Base-by-base conservation (phyloP, 1,140 invertebrate species). In the Brevipalpus yothersi region DNA sequence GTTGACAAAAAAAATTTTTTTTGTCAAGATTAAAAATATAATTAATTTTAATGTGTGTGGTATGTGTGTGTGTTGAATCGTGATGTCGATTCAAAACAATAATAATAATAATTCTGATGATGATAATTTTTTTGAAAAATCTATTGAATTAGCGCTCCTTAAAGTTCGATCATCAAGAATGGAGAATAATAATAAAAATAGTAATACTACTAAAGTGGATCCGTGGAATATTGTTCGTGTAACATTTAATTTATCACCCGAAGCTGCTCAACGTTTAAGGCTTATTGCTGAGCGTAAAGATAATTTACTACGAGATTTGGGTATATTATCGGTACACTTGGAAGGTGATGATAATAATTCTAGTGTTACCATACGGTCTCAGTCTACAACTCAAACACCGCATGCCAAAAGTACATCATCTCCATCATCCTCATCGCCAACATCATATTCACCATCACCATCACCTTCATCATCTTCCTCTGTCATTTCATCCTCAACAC, bases 191-290 rank as follows among this genome's bases (percentile, higher is more conserved):
- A n/a, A n/a, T n/a, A n/a, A n/a, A n/a, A n/a, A n/a, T n/a, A n/a
- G n/a, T n/a, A n/a, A n/a, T 31, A 31, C 2, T 31, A 78, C 79
- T 64, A 86, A 94, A 78, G 84, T 94, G 75, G 90, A 96, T 79
- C 90, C 90, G 78, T 94, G 89, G 89, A 92, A 94, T 75, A 90
- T 87, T 68, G 90, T 95, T 65, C 81, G 86, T 73, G 88, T 95
- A 70, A 94, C 89, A 72, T 84, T 95, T 75, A 89, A 87, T 68
- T 87, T 95, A 74, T 89, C 90, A 64, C 80, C 83, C 70, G 90
- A 93, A 73, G 91, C 91, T 68, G 91, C 90, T 65, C 72, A 82
- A 66, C 79, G 86, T 65, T 75, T 96, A 67, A 79, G 87, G 67
- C 83, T 86, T 69, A 75, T 96, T 68, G 90, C 90, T 61, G 81